Conservation (phyloP, 2,888 invertebrate genomes). For the Aphrophora alni region DNA sequence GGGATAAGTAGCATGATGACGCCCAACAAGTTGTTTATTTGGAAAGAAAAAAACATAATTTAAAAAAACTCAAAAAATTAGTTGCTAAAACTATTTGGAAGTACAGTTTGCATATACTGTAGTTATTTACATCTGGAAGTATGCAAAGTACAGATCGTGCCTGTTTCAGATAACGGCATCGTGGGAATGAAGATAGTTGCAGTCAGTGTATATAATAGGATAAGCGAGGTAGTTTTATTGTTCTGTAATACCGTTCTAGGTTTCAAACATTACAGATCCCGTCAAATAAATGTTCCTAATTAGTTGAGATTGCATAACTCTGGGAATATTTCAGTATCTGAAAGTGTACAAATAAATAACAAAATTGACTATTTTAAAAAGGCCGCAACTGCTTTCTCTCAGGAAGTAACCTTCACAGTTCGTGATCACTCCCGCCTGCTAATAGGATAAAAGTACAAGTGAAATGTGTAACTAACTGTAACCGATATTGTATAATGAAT, state of each 20-base stretch:
- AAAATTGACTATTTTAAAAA: neutral
- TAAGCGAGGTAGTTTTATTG: too few species aligned
- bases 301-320: neutral
- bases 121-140: neutral
- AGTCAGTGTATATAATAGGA: neutral
- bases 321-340: too few species aligned
- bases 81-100: too few species aligned
- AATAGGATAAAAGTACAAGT: neutral
- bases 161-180: neutral
- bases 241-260: neutral
- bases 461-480: neutral
- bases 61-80: too few species aligned
- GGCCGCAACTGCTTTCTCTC: neutral
- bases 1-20: too few species aligned
- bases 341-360: neutral
- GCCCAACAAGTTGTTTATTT: too few species aligned
- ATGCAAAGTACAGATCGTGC: neutral
- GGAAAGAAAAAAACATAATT: too few species aligned
- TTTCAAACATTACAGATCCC: neutral
- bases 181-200: neutral
- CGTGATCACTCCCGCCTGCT: neutral
- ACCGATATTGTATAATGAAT: neutral
- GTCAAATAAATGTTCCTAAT: neutral
- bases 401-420: neutral
- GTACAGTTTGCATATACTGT: too few species aligned